Evolutionary conservation across 2,797 vertebrate species (phyloP).

Genomic region (Xiphorhynchus erythropygius): DNA sequence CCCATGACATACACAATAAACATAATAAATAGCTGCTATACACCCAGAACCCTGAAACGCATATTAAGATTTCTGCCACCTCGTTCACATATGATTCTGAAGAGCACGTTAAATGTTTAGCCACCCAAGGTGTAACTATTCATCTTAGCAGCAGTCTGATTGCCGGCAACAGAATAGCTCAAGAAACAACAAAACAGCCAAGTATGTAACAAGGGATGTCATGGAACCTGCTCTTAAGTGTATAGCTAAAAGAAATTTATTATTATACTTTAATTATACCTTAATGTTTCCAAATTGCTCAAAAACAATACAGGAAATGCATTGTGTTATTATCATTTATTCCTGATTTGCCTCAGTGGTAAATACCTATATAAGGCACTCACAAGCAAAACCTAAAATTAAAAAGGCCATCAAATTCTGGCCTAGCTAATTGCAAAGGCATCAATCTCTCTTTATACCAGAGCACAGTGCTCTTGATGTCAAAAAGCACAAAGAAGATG

Average conservation of each 20-base stretch:
- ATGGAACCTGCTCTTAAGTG: neutral
- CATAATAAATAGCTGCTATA: neutral
- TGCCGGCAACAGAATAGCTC: neutral
- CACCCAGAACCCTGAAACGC: neutral
- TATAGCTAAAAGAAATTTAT: neutral
- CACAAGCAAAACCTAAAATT: neutral
- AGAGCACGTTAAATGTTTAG: neutral
- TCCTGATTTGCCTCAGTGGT: neutral
- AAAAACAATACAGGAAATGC: neutral
- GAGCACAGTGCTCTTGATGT: neutral
- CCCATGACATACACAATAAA: neutral
- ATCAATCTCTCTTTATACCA: neutral
- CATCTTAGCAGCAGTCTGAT: neutral
- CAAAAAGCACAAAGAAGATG: neutral
- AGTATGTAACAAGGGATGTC: neutral
- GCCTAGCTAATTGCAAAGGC: neutral
- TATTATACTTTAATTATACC: neutral
- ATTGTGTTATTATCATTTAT: neutral
- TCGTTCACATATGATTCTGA: neutral
- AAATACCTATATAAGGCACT: neutral
- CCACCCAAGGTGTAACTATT: neutral
- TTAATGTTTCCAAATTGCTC: neutral
- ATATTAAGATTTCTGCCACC: neutral
- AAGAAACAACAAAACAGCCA: neutral
- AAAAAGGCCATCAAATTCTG: neutral